Conservation (phyloP, 2,888 invertebrate species). For the Nomada goodeniana region DNA sequence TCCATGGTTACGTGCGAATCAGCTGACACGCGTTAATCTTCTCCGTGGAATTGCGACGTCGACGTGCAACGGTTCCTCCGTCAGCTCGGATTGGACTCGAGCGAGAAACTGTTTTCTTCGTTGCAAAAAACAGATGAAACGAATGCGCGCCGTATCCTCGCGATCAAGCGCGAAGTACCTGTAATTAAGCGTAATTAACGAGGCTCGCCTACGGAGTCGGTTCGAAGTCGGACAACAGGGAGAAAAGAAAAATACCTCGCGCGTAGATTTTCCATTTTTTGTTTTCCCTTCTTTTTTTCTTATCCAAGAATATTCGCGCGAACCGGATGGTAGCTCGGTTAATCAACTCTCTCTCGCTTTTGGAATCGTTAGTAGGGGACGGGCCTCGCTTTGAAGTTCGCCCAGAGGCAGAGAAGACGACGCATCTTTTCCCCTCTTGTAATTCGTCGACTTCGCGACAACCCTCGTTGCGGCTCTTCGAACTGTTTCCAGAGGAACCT, state of each 20-base stretch:
- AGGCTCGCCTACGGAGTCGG: neutral
- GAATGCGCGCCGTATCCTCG: neutral
- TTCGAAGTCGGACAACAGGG: neutral
- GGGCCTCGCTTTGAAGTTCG: conserved; percentile 16
- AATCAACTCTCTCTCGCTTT: conserved; percentile 24
- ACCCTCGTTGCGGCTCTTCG: neutral
- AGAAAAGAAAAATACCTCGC: neutral
- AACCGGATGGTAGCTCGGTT: conserved; percentile 3
- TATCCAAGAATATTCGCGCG: neutral
- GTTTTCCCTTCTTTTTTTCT: neutral
- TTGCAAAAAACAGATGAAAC: neutral
- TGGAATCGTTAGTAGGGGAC: conserved; percentile 6
- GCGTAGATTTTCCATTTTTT: conserved; percentile 4
- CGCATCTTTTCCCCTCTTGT: conserved; percentile 10
- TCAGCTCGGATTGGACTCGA: neutral
- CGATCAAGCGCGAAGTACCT: conserved; percentile 15
- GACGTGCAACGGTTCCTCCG: neutral
- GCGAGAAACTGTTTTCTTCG: neutral
- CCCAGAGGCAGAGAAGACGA: neutral
- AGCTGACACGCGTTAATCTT: conserved; percentile 63
- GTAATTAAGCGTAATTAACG: conserved; percentile 38
- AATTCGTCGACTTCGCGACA: conserved; percentile 8
- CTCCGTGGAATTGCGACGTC: conserved; percentile 25
- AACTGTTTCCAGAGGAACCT: neutral
- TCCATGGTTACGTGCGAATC: conserved; percentile 60